phyloP scores from a whole-genome alignment of 2,113 vertebrate genomes.

The Pelecanus crispus region DNA sequence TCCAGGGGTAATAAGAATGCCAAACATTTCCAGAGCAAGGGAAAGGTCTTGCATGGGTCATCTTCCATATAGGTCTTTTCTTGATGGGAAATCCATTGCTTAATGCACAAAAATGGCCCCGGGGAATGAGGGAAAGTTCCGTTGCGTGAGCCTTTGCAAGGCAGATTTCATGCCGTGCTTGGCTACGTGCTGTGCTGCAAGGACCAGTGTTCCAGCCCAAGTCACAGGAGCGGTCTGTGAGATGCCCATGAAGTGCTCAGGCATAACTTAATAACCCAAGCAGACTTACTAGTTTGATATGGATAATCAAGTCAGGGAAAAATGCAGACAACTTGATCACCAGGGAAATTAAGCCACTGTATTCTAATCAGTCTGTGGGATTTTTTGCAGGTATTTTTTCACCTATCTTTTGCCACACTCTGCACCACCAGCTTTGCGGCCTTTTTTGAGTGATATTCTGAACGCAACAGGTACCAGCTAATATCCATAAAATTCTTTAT shows the following conservation, averaged over 20 bases:
- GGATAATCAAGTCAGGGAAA: neutral
- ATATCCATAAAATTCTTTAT: neutral
- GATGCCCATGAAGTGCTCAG: neutral
- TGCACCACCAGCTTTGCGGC: constrained; percentile 77
- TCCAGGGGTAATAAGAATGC: neutral
- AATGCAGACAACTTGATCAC: neutral
- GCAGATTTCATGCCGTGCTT: neutral
- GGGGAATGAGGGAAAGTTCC: neutral
- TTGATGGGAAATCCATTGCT: neutral
- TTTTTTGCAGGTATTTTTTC: constrained; percentile 86
- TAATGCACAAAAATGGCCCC: neutral
- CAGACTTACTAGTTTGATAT: neutral
- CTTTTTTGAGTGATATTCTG: constrained; percentile 84
- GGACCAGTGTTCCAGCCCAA: neutral
- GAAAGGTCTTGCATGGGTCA: neutral
- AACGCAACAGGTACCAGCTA: constrained; percentile 83
- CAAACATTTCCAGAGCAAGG: neutral
- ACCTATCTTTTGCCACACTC: constrained; percentile 90
- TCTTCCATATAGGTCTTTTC: neutral
- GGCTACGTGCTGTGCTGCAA: neutral
- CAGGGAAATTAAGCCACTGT: neutral
- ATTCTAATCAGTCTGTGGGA: constrained; percentile 26
- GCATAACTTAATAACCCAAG: neutral
- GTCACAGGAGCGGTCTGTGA: neutral
- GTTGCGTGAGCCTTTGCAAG: neutral